A percentile compares a stretch with the other conserved stretches of the same genome.
These are phyloP conservation scores for Anarrhichthys ocellatus DNA, from an alignment of 2,113 vertebrate genomes.

Conservation along the genomic window DNA sequence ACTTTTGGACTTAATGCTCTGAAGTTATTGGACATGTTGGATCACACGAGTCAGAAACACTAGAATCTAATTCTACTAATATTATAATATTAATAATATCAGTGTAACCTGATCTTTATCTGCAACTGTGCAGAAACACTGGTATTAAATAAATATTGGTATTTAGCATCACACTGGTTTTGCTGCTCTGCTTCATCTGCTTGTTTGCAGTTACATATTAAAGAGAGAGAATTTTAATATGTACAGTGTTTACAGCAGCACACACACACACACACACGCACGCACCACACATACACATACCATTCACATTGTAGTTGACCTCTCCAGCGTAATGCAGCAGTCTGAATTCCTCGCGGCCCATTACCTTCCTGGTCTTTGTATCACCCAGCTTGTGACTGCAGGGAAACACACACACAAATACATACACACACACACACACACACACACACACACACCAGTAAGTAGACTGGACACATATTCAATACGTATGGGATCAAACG, in stretches of 20 bases:
- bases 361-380: constrained; percentile 93
- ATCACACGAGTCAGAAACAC: too few relatives aligned
- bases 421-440: background rate
- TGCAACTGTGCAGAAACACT: too few relatives aligned
- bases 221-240: background rate
- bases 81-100: too few relatives aligned
- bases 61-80: too few relatives aligned
- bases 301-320: constrained; percentile 95
- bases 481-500: too few relatives aligned
- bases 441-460: background rate
- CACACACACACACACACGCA: background rate
- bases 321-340: constrained; percentile 96
- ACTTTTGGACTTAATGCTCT: too few relatives aligned
- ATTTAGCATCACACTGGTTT: background rate
- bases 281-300: constrained; percentile 72
- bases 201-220: background rate
- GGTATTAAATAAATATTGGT: too few relatives aligned
- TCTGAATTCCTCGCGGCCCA: constrained; percentile 94
- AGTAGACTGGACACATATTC: background rate
- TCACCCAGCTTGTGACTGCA: constrained; percentile 96
- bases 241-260: background rate
- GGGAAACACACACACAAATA: background rate
- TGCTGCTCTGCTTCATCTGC: background rate
- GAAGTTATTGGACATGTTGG: too few relatives aligned
- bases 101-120: too few relatives aligned